Evolutionary conservation across 2,113 vertebrate genomes (phyloP).

Genomic region (Crypturellus undulatus): DNA sequence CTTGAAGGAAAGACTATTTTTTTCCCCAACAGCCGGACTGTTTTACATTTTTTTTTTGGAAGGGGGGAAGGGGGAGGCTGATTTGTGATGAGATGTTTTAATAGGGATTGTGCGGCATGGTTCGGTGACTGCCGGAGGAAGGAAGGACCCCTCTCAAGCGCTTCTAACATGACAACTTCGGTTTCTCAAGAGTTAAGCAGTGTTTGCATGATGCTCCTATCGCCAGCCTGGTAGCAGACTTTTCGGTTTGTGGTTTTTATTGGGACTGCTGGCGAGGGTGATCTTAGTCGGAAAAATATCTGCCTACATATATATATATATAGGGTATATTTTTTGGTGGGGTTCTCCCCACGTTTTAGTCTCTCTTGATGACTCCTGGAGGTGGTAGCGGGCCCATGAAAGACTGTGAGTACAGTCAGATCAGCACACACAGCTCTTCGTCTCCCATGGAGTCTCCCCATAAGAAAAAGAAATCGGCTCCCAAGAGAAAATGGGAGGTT

Average conservation of each 20-base stretch:
- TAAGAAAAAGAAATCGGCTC: constrained; percentile 86
- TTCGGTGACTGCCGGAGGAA: constrained; percentile 54
- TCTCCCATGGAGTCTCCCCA: constrained; percentile 97
- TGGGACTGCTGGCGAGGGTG: constrained; percentile 50
- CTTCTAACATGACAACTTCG: constrained; percentile 62
- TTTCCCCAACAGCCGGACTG: background rate
- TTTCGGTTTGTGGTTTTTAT: background rate
- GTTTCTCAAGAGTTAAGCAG: constrained; percentile 55
- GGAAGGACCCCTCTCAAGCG: background rate
- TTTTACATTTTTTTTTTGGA: background rate
- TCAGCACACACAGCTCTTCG: constrained; percentile 92
- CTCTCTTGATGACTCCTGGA: constrained; percentile 91
- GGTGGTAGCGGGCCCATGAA: constrained; percentile 92
- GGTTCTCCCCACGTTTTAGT: constrained; percentile 73
- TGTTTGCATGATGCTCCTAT: constrained; percentile 60
- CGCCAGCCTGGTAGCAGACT: constrained; percentile 50
- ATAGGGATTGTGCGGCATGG: constrained; percentile 4
- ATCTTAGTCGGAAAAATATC: constrained; percentile 36
- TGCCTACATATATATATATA: background rate
- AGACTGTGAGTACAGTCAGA: constrained; percentile 98
- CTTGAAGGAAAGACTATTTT: background rate
- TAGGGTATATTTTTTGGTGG: constrained; percentile 65
- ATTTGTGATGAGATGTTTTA: constrained; percentile 47
- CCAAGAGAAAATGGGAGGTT: constrained; percentile 94
- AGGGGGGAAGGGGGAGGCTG: background rate